phyloP scores from a whole-genome alignment of 2,888 invertebrate genomes.

The Acanthacorydalis orientalis region DNA sequence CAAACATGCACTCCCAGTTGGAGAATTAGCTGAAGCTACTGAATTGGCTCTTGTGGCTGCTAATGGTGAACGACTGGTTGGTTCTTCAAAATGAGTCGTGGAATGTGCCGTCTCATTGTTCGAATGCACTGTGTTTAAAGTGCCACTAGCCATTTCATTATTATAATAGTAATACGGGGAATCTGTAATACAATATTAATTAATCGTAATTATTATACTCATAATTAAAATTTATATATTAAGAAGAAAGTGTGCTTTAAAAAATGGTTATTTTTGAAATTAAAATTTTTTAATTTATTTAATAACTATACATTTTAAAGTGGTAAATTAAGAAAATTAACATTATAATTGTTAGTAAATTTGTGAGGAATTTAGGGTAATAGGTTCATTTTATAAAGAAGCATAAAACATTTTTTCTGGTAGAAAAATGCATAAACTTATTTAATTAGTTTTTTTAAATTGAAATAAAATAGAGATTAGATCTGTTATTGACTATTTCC shows the following conservation, averaged over 20 bases:
- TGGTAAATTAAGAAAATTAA: not conserved
- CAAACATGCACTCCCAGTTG: conserved; percentile 52
- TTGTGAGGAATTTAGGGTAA: no score
- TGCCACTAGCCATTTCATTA: conserved; percentile 22
- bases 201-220: no score
- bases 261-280: no score
- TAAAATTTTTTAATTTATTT: no score
- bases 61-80: conserved; percentile 46
- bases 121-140: conserved; percentile 10
- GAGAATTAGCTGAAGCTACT: conserved; percentile 50
- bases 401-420: not conserved
- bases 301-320: not conserved
- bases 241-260: no score
- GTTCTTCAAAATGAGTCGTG: conserved; percentile 25
- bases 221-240: no score
- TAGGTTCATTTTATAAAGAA: not conserved
- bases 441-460: no score
- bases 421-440: no score
- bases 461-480: no score
- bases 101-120: conserved; percentile 9
- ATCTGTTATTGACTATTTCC: no score
- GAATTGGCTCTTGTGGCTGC: conserved; percentile 56
- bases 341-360: not conserved
- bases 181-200: conserved; percentile 25
- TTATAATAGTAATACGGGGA: conserved; percentile 47